Conservation (phyloP, 1,140 invertebrate genomes). For the Nephila pilipes region DNA sequence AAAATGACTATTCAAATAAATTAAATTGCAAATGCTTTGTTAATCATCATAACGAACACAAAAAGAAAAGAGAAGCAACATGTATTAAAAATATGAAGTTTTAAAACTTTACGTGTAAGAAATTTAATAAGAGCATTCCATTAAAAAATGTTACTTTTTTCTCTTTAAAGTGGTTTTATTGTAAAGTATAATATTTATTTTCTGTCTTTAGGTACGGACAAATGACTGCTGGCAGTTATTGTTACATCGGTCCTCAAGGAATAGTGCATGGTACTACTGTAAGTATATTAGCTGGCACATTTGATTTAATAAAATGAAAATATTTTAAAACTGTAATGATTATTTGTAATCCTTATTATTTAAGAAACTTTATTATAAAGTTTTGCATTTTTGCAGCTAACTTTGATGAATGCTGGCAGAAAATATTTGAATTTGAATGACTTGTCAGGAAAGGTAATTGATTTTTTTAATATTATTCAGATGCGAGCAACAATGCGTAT, state of each 20-base stretch:
- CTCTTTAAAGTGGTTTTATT: too few species aligned
- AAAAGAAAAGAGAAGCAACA: too few species aligned
- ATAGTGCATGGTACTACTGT: slow-evolving; percentile 88
- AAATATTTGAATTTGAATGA: slow-evolving; percentile 84
- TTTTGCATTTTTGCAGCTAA: slow-evolving; percentile 83
- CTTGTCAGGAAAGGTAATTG: slow-evolving; percentile 83
- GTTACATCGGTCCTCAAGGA: slow-evolving; percentile 88
- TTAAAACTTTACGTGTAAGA: too few species aligned
- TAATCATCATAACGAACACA: too few species aligned
- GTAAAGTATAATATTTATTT: too few species aligned
- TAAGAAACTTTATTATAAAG: not conserved
- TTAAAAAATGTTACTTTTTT: too few species aligned
- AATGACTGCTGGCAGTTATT: slow-evolving; percentile 86
- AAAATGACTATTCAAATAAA: too few species aligned
- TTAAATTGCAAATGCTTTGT: too few species aligned
- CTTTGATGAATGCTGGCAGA: slow-evolving; percentile 86
- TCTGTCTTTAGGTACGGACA: slow-evolving; percentile 81
- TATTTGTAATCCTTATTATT: not conserved
- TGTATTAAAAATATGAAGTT: too few species aligned
- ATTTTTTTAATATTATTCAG: not conserved
- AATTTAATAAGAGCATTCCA: too few species aligned
- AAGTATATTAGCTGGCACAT: slow-evolving; percentile 76
- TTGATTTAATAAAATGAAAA: not conserved
- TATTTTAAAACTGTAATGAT: not conserved
- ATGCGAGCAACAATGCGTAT: not conserved